Conservation (phyloP, 2,888 invertebrate species). For the Philhelius pedissequus region DNA sequence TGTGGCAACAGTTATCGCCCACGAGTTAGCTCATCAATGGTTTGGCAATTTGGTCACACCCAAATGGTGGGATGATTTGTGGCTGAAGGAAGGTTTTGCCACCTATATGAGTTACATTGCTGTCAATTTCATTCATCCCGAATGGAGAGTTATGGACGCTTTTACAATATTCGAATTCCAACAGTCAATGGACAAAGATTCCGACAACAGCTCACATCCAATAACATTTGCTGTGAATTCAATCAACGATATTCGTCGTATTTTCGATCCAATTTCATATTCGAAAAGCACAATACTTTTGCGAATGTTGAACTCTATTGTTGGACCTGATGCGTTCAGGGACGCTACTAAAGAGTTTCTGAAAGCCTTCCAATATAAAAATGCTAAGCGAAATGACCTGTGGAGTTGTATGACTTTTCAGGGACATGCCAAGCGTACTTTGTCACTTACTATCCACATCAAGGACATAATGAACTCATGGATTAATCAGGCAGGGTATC, state of each 20-base stretch:
- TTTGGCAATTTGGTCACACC: constrained; percentile 88
- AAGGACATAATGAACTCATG: constrained; percentile 84
- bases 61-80: constrained; percentile 87
- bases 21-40: constrained; percentile 92
- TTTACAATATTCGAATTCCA: constrained; percentile 81
- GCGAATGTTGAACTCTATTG: constrained; percentile 85
- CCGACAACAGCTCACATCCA: constrained; percentile 83
- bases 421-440: constrained; percentile 78
- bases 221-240: constrained; percentile 83
- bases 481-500: constrained; percentile 85
- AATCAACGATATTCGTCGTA: constrained; percentile 83
- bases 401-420: constrained; percentile 83
- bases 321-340: constrained; percentile 83
- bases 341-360: constrained; percentile 81
- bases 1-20: constrained; percentile 84
- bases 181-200: constrained; percentile 82
- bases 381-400: constrained; percentile 83
- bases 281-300: constrained; percentile 86
- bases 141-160: constrained; percentile 82
- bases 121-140: constrained; percentile 79
- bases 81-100: constrained; percentile 83
- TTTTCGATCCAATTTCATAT: constrained; percentile 87
- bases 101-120: constrained; percentile 80
- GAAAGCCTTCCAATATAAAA: constrained; percentile 80
- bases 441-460: constrained; percentile 79